Conservation (phyloP, 2,113 vertebrate species). For the Opisthocomus hoazin region DNA sequence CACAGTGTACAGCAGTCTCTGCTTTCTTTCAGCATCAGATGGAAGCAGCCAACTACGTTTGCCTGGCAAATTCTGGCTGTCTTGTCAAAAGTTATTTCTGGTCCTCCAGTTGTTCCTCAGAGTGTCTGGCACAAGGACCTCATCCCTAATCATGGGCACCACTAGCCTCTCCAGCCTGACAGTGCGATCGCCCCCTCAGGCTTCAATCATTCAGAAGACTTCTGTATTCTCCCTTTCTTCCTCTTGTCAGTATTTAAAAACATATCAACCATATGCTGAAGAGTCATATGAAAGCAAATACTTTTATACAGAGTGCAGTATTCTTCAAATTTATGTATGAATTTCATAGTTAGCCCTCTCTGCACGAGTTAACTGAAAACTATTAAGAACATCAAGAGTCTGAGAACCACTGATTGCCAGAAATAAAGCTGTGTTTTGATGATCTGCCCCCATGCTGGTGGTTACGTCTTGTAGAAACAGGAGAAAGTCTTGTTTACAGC, state of each 20-base stretch:
- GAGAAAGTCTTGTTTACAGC: background rate
- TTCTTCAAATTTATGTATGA: background rate
- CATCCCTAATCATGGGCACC: fast-evolving
- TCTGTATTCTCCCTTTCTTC: background rate
- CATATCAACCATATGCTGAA: background rate
- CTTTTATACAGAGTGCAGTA: background rate
- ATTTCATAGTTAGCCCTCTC: background rate
- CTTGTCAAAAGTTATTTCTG: background rate
- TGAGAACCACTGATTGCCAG: background rate
- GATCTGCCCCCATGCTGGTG: background rate
- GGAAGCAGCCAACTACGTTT: background rate
- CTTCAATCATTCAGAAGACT: background rate
- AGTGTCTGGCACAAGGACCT: background rate
- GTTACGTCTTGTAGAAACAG: background rate
- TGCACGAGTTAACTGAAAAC: background rate
- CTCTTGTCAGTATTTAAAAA: background rate
- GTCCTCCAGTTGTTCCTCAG: background rate
- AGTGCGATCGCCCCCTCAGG: fast-evolving
- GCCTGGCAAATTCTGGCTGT: background rate
- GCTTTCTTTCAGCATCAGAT: background rate
- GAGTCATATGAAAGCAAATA: background rate
- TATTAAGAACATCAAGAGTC: background rate
- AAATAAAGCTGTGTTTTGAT: background rate
- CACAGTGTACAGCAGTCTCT: background rate
- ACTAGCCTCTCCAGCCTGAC: background rate